These are phyloP conservation scores for Cheracebus regulus DNA, from an alignment of 2,797 vertebrate species.

Conservation along the genomic window DNA sequence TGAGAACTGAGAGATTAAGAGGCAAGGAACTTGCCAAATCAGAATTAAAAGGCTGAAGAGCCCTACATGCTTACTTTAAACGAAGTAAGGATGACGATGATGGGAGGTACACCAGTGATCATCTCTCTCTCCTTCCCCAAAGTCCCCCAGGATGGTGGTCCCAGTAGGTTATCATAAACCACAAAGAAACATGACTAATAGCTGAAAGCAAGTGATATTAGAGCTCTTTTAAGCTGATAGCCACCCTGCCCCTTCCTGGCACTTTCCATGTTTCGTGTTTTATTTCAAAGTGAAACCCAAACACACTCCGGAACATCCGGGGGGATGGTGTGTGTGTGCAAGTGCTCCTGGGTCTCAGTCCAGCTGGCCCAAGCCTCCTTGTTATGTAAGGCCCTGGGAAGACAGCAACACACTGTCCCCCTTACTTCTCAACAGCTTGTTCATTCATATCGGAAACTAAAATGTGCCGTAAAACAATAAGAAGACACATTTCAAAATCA, in stretches of 20 bases:
- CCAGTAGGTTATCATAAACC: conserved; percentile 72
- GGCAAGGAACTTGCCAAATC: conserved; percentile 58
- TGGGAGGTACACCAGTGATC: conserved; percentile 18
- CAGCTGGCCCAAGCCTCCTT: neutral
- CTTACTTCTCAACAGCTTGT: conserved; percentile 19
- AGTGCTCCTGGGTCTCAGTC: neutral
- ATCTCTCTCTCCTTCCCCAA: conserved; percentile 27
- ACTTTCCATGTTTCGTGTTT: conserved; percentile 15
- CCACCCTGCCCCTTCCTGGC: neutral
- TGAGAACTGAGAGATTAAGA: conserved; percentile 57
- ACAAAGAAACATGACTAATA: conserved; percentile 78
- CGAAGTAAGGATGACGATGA: conserved; percentile 12
- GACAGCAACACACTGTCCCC: neutral
- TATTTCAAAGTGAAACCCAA: conserved; percentile 56
- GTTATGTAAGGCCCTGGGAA: neutral
- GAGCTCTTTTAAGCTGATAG: conserved; percentile 64
- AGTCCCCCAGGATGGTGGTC: conserved; percentile 42
- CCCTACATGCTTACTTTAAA: conserved; percentile 60
- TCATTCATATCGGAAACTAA: conserved; percentile 44
- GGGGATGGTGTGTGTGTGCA: neutral
- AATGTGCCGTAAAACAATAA: conserved; percentile 40
- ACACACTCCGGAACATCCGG: neutral
- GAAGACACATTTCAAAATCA: conserved; percentile 58
- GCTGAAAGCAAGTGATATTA: conserved; percentile 62
- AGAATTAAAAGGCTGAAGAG: conserved; percentile 57